Evolutionary conservation across 2,797 vertebrate species (phyloP).

Genomic region (Platyrinchus mystaceus): DNA sequence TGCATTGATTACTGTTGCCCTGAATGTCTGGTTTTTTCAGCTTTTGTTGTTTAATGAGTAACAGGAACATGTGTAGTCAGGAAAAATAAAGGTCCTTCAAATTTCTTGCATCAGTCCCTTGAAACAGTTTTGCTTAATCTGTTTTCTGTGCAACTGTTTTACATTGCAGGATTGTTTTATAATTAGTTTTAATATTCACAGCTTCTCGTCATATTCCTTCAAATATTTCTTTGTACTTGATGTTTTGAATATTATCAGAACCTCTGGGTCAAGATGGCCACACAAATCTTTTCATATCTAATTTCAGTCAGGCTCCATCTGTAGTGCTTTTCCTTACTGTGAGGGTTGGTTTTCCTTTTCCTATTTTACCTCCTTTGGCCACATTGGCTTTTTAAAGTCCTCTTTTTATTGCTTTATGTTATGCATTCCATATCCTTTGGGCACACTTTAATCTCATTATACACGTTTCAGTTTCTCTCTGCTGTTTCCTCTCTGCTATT

Average conservation of each 20-base stretch:
- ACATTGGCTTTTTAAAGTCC: neutral
- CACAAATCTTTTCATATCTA: neutral
- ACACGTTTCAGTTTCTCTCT: conserved; percentile 18
- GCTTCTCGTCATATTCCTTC: neutral
- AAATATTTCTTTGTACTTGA: neutral
- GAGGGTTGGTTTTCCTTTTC: neutral
- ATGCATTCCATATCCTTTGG: conserved; percentile 50
- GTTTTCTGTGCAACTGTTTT: neutral
- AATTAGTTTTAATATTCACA: neutral
- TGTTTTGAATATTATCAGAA: neutral
- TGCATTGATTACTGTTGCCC: neutral
- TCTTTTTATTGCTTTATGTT: neutral
- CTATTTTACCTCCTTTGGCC: neutral
- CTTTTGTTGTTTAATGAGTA: neutral
- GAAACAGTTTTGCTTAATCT: neutral
- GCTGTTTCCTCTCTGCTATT: conserved; percentile 31
- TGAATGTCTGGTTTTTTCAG: neutral
- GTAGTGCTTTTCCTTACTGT: neutral
- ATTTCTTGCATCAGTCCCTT: neutral
- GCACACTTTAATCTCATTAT: conserved; percentile 58
- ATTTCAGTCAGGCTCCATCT: neutral
- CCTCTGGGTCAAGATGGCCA: neutral
- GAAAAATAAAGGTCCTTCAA: neutral
- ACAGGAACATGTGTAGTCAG: neutral
- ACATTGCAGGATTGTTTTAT: neutral